A percentile compares a stretch with the other conserved stretches of the same genome.
Evolutionary conservation across 1,140 invertebrate genomes (phyloP).

Genomic region (Drosophila ogumai): DNA sequence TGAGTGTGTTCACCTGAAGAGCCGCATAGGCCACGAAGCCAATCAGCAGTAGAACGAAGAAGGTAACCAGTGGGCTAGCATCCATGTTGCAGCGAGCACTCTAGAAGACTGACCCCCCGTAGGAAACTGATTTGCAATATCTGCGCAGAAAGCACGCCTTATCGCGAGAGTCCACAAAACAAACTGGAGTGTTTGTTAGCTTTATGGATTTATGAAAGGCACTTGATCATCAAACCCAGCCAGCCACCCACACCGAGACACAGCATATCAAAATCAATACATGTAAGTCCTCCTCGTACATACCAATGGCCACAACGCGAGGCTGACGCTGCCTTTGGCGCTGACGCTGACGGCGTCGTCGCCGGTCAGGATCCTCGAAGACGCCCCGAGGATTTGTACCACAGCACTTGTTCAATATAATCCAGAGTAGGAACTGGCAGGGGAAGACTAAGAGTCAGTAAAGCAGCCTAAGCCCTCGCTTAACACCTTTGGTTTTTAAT

Average conservation of each 20-base stretch:
- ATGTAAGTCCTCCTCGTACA: conserved; percentile 12
- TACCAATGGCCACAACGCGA: conserved; percentile 26
- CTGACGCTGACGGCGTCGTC: background rate
- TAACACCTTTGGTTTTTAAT: conserved; percentile 8
- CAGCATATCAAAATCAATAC: conserved; percentile 44
- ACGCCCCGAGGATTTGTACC: conserved; percentile 14
- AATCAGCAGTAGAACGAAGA: conserved; percentile 48
- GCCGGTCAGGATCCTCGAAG: background rate
- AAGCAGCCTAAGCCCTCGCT: conserved; percentile 1
- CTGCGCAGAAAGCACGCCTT: conserved; percentile 13
- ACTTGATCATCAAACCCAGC: conserved; percentile 37
- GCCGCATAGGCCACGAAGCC: conserved; percentile 50
- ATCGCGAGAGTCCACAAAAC: conserved; percentile 28
- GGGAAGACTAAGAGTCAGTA: background rate
- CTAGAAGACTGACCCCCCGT: conserved; percentile 54
- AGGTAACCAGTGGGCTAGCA: conserved; percentile 32
- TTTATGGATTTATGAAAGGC: conserved; percentile 49
- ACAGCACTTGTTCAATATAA: conserved; percentile 51
- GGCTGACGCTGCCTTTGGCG: conserved; percentile 2
- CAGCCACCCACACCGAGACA: conserved; percentile 39
- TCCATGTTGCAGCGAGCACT: conserved; percentile 57
- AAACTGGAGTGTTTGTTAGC: conserved; percentile 38
- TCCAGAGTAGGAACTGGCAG: conserved; percentile 57
- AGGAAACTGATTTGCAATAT: conserved; percentile 46
- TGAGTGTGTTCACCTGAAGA: conserved; percentile 56